A percentile compares a stretch with the other conserved stretches of the same genome.
phyloP scores from a whole-genome alignment of 64 coral and sea anemone genomes.

The Pocillopora damicornis region DNA sequence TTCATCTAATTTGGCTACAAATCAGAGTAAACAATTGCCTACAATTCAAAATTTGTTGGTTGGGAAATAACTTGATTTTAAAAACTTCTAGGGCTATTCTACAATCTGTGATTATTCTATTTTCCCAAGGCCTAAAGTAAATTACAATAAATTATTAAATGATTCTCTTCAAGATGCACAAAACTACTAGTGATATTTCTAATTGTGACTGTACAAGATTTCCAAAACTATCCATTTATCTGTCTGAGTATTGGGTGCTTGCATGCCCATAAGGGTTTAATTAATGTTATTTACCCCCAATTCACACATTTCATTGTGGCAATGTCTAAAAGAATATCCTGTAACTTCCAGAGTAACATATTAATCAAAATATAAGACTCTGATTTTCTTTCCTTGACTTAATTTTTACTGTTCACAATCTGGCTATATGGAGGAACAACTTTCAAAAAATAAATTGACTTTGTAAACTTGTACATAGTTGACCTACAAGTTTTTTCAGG shows the following conservation, averaged over 20 bases:
- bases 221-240: background rate
- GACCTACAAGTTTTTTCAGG: background rate
- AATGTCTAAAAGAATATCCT: background rate
- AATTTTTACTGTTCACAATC: conserved; percentile 2
- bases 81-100: background rate
- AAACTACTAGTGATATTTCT: background rate
- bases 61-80: background rate
- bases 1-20: no score
- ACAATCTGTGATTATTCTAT: background rate
- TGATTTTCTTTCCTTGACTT: background rate
- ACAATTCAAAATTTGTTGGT: background rate
- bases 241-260: background rate
- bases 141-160: background rate
- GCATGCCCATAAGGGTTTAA: background rate
- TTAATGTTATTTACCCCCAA: background rate
- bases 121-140: background rate
- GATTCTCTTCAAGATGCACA: background rate
- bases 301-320: background rate
- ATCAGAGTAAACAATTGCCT: no score
- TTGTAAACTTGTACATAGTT: background rate
- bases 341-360: background rate
- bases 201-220: background rate
- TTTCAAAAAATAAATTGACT: conserved; percentile 21
- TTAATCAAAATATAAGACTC: conserved; percentile 34
- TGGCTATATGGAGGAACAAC: background rate